These are phyloP conservation scores for Zaprionus camerounensis DNA, from an alignment of 1,140 invertebrate species.

Conservation along the genomic window DNA sequence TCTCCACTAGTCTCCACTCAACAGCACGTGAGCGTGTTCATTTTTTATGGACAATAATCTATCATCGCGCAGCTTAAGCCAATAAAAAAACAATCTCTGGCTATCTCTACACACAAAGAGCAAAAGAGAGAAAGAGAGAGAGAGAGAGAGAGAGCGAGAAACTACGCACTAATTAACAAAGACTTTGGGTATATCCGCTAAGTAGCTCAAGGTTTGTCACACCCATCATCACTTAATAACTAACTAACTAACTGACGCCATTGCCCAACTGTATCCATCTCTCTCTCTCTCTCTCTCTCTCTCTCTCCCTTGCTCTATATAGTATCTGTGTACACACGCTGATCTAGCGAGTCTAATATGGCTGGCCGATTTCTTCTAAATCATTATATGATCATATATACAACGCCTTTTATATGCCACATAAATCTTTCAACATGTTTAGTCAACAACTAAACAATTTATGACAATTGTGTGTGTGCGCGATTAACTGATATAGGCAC, in stretches of 20 bases:
- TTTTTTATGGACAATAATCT: conserved; percentile 13
- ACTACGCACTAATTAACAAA: conserved; percentile 45
- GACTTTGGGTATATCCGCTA: conserved; percentile 44
- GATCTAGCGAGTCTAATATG: conserved; percentile 25
- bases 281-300: neutral
- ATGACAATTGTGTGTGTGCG: conserved; percentile 62
- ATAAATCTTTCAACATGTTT: conserved; percentile 83
- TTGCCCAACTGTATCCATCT: conserved; percentile 61
- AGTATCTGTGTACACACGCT: conserved; percentile 24
- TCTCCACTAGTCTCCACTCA: neutral
- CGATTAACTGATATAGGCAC: conserved; percentile 72
- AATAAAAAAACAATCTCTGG: conserved; percentile 15
- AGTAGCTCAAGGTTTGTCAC: conserved; percentile 72
- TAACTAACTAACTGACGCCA: conserved; percentile 59
- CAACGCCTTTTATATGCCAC: conserved; percentile 41
- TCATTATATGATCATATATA: conserved; percentile 72
- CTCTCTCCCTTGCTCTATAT: neutral
- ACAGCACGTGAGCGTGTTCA: neutral
- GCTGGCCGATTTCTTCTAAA: conserved; percentile 77
- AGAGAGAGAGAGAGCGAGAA: neutral
- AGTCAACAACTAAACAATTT: conserved; percentile 81
- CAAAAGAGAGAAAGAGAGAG: neutral
- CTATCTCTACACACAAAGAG: conserved; percentile 28
- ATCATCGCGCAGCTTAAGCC: conserved; percentile 9
- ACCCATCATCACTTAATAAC: conserved; percentile 39